These are phyloP conservation scores for Linurgus olivaceus DNA, from an alignment of 2,797 vertebrate genomes.

Conservation along the genomic window DNA sequence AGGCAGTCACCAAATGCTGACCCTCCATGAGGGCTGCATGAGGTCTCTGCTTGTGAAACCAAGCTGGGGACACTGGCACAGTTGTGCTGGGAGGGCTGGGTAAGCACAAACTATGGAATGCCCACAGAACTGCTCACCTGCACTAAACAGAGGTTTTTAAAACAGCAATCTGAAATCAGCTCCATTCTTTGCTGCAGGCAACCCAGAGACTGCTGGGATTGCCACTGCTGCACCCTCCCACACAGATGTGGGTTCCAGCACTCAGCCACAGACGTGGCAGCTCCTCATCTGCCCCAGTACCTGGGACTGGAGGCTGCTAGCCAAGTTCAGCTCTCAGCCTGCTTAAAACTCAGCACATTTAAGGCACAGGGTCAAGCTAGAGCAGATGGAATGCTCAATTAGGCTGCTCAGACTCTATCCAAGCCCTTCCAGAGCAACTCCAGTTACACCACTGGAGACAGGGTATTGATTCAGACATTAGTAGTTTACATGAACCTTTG, in stretches of 20 bases:
- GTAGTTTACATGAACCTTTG: background rate
- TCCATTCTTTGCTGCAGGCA: rapidly evolving
- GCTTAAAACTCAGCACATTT: background rate
- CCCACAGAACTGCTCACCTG: background rate
- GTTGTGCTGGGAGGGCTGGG: background rate
- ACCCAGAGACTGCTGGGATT: background rate
- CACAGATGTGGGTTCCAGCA: background rate
- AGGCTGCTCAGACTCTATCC: background rate
- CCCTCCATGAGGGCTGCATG: background rate
- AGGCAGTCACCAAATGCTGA: background rate
- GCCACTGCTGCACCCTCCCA: background rate
- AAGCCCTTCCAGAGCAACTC: background rate
- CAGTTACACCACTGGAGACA: background rate
- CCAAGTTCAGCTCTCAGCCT: background rate
- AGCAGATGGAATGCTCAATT: background rate
- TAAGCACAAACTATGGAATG: background rate
- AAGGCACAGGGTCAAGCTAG: background rate
- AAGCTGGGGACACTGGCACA: background rate
- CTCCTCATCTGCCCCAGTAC: background rate
- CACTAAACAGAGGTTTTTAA: background rate
- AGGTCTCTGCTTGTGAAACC: background rate
- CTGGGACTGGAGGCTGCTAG: background rate
- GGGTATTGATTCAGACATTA: background rate
- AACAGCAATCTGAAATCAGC: background rate
- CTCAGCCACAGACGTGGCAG: background rate